Base-by-base conservation (phyloP, 1,140 invertebrate genomes). In the Drosophila santomea region DNA sequence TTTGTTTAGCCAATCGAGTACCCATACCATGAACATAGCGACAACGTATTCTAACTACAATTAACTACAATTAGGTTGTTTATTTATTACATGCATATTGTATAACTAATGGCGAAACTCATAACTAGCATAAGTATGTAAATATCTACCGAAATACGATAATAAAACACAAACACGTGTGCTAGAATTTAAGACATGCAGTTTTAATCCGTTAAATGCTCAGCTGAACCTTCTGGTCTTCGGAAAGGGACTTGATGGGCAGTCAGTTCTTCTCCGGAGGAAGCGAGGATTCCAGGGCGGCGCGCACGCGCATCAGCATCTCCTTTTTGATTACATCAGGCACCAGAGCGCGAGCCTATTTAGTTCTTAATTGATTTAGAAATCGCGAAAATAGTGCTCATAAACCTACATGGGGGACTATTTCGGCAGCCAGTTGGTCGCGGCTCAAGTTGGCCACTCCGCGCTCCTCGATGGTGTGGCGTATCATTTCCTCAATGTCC, bases 291-390 rank as follows among this genome's bases (percentile, higher is more conserved):
- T 79, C 58, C 2, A 88, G 20, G 6, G 64, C 75, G 14, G 55
- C 59, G 15, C 76, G 67, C 45, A 80, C 69, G 17, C 88, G 77
- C 78, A 97, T 95, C 12, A 98, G 88, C n/a, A 98, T 93, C 93
- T 98, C 97, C 80, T 96, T 96, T 90, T 98, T 98, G 0, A 98
- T 96, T 12, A 95, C 94, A 91, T 98, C 97, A n/a, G 97, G 97
- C 11, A 98, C 96, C 62, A 97, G 84, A 32, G 95, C 94, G 92
- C 97, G 94, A 28, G 96, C 97, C 93, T 95, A 6, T 20, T 14
- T 12, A 3, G 20, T 1, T 3, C 1, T 5, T 14, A 44, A n/a
- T 7, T 25, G 47, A 32, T 8, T 54, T 10, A 39, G 7, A 44
- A 36, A 7, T 0, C 10, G 2, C 10, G 14, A n/a, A 7, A 7